phyloP scores from a whole-genome alignment of 2,888 invertebrate species.

The Apamea anceps region DNA sequence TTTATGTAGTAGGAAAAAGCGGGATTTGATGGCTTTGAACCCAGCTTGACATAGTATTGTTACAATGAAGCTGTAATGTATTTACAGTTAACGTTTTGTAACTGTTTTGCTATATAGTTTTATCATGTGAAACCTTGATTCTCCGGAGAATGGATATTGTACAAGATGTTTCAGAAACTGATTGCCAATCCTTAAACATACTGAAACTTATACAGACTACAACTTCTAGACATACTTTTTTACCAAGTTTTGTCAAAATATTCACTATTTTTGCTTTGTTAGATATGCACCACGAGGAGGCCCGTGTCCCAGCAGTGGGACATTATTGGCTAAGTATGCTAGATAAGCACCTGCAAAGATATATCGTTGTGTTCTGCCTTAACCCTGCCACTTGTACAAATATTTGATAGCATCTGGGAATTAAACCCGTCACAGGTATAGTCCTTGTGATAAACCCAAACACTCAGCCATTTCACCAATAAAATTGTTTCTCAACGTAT shows the following conservation, averaged over 20 bases:
- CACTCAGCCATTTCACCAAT: background rate
- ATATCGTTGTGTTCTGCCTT: background rate
- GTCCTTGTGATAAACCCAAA: background rate
- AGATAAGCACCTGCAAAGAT: background rate
- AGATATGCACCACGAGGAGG: background rate
- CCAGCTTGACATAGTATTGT: conserved; percentile 7
- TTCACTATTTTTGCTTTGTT: background rate
- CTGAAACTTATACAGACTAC: background rate
- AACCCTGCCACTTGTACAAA: background rate
- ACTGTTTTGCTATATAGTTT: conserved; percentile 21
- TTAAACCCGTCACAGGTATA: background rate
- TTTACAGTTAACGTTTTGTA: conserved; percentile 11
- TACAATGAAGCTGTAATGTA: conserved; percentile 17
- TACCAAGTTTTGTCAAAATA: background rate
- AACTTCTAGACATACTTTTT: background rate
- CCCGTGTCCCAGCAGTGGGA: too few species aligned
- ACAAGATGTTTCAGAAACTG: background rate
- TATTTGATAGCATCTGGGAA: background rate
- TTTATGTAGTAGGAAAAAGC: conserved; percentile 29
- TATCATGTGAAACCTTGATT: background rate
- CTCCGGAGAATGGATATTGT: background rate
- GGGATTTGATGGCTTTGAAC: conserved; percentile 38
- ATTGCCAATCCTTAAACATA: background rate
- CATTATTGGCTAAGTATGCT: too few species aligned
- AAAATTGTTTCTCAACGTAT: conserved; percentile 1